Base-by-base conservation (phyloP, 2,888 invertebrate genomes). In the Cosmorhoe ocellata region DNA sequence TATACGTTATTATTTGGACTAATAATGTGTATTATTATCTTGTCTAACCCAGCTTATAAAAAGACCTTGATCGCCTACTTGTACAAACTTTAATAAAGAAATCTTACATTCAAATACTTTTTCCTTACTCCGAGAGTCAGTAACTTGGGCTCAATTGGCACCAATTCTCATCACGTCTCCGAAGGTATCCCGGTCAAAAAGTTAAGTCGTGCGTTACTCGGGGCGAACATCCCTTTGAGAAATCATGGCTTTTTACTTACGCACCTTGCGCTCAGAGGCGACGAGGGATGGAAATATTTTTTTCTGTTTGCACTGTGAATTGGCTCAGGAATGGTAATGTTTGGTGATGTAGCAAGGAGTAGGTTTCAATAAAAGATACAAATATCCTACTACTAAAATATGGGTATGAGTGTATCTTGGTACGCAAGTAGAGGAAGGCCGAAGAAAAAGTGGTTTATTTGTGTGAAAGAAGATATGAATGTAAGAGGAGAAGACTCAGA, bases 171-270 rank as follows among this genome's bases (percentile, higher is more conserved):
- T 86, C 87, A 87, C 87, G 87, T 85, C 71, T 66, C 59, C 65
- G 67, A 78, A 85, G 86, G 87, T 86, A 85, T 83, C 81, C 86
- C 81, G 84, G 86, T 87, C 86, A 86, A 81, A 85, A 84, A 85
- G 86, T 84, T 79, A 83, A 84, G 81, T 86, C 87, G 85, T 86
- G 87, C 87, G 85, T 79, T 62, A 62, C 62, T 54, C 58, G 48
- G 39, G 44, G 51, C 79, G 81, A 79, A 83, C 84, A 82, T 83
- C 79, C 87, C 87, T 85, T 79, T 81, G 86, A 84, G 86, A 86
- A 87, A 87, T 87, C 87, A 86, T 82, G 76, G 76, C 64, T 72
- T 80, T 81, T 81, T 79, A 79, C 79, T 79, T 68, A 65, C 63
- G 58, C 62, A 58, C 59, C 60, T 59, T 53, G 56, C 67, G 67